phyloP scores from a whole-genome alignment of 2,888 invertebrate species.

The Piscicola geometra region DNA sequence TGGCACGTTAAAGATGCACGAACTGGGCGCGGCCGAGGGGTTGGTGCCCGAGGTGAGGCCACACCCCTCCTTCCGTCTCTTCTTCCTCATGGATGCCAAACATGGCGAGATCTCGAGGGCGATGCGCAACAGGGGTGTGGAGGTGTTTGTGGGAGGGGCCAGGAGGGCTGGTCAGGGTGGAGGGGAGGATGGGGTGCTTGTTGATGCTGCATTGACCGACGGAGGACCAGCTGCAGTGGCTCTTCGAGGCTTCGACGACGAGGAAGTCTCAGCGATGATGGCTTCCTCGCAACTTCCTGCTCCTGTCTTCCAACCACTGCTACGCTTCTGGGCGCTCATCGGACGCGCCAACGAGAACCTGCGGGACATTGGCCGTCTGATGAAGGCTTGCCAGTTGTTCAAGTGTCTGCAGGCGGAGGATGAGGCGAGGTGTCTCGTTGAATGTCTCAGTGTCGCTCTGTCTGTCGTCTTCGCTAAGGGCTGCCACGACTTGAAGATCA shows the following conservation, averaged over 20 bases:
- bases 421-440: not conserved
- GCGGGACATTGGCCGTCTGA: not conserved
- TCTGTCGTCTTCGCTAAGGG: not conserved
- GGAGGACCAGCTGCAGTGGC: not conserved
- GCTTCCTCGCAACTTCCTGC: not conserved
- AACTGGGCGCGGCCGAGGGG: constrained; percentile 77
- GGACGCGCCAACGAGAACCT: not conserved
- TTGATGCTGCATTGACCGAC: not conserved
- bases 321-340: not conserved
- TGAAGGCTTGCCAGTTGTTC: constrained; percentile 20
- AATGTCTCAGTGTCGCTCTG: not conserved
- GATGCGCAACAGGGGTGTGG: constrained; percentile 95
- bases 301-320: not conserved
- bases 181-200: constrained; percentile 42
- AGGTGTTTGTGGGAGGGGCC: constrained; percentile 65
- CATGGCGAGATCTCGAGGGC: constrained; percentile 94
- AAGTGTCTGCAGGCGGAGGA: not conserved
- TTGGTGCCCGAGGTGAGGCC: constrained; percentile 71
- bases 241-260: not conserved
- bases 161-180: constrained; percentile 30
- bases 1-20: constrained; percentile 81
- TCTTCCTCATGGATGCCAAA: constrained; percentile 88
- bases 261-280: constrained; percentile 11
- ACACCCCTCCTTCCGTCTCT: constrained; percentile 72
- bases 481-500: constrained; percentile 26